Evolutionary conservation across 2,888 invertebrate species (phyloP), one percentile per base, ranked within the genome.

Genomic region (Drosophila meridiana): DNA sequence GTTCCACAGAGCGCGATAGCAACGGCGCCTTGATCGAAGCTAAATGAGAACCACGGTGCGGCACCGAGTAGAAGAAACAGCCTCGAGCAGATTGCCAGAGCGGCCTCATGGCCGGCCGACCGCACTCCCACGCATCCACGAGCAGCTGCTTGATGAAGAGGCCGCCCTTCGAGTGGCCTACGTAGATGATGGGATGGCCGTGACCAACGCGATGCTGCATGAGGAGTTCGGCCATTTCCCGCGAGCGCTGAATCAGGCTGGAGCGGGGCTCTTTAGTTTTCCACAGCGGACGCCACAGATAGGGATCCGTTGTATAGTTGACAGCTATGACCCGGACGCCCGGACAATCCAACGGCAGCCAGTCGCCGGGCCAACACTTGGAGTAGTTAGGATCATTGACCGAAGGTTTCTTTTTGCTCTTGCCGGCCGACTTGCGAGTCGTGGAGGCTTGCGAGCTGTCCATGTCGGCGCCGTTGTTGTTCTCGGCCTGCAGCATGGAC

Each of bases 21-120:
- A 97, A 94, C 2, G 96, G 96, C 0, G 96, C 94, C 84, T 96
- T 96, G 73, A 96, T 95, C 80, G 95, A 95, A 0, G 97, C 97
- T 59, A 97, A 94, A 30, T 96, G 94, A 0, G 97, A 97, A 2
- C 98, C 98, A 20, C 95, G 94, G 93, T 98, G 98, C 0, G 98
- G 98, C 8, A 97, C 97, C 48, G 97, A 97, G 93, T 97, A 97
- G 93, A 98, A 97, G 93, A 98, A 95, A 73, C 96, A 95, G 0
- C 95, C 96, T 6, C 94, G 94, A 8, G 96, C 95, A 36, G 94
- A 93, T 0, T 91, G 81, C 94, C 95, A 96, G 0, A 96, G 92
- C 1, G 93, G 93, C 7, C 90, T 90, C 60, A 93, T 90, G 52
- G 93, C 91, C 8, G 92, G 89, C 0, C 93, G 79, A 0, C 94